Evolutionary conservation across 2,113 vertebrate species (phyloP).

Genomic region (Aptenodytes forsteri): DNA sequence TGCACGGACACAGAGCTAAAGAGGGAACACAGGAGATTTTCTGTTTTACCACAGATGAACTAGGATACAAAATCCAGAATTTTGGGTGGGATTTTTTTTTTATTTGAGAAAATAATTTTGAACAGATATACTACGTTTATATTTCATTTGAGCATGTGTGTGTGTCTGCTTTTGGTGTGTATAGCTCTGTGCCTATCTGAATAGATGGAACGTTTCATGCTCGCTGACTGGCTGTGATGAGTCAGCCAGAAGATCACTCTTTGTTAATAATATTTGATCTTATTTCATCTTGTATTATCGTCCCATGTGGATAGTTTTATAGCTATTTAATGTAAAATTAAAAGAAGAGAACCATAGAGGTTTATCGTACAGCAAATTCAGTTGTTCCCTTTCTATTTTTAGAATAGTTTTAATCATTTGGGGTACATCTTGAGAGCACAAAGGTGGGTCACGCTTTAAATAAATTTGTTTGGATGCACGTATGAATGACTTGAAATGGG

Average conservation of each 20-base stretch:
- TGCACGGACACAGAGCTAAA: background rate
- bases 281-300: background rate
- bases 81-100: background rate
- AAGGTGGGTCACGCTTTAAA: background rate
- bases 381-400: background rate
- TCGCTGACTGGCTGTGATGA: background rate
- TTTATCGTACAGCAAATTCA: background rate
- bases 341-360: background rate
- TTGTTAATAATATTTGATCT: background rate
- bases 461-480: background rate
- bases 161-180: background rate
- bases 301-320: background rate
- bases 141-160: background rate
- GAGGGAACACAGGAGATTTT: background rate
- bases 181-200: background rate
- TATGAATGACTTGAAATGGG: background rate
- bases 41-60: background rate
- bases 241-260: background rate
- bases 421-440: background rate
- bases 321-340: background rate
- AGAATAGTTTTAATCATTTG: background rate
- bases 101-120: background rate
- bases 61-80: background rate
- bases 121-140: background rate
- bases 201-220: background rate